Conservation (phyloP, 2,113 vertebrate genomes). For the Psittacara wagleri region DNA sequence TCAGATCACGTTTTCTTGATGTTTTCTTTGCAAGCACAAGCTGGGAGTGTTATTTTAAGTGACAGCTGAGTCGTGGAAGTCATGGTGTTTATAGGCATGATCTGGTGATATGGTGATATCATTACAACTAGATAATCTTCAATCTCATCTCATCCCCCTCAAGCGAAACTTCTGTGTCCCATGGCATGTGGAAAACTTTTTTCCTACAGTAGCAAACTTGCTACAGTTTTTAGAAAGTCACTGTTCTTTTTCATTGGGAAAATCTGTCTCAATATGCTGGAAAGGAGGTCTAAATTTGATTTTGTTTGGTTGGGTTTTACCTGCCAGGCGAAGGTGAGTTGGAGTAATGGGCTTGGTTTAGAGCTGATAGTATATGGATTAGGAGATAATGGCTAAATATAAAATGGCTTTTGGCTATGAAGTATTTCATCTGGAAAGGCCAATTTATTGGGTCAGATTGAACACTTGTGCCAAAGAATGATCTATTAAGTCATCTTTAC, state of each 20-base stretch:
- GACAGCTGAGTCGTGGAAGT: background rate
- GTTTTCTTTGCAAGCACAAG: background rate
- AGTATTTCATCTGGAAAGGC: background rate
- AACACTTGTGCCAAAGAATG: accelerated
- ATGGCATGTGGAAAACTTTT: background rate
- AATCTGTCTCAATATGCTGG: background rate
- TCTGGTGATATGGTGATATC: background rate
- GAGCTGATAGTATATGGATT: background rate
- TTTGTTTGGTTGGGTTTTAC: background rate
- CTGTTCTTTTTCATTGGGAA: background rate
- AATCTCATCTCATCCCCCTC: background rate
- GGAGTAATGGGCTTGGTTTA: background rate
- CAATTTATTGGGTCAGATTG: background rate
- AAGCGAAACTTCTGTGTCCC: background rate
- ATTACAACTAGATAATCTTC: background rate
- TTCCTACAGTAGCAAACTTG: background rate
- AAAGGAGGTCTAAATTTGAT: background rate
- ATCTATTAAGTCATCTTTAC: background rate
- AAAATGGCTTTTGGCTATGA: background rate
- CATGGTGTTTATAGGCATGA: background rate
- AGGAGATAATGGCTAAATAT: background rate
- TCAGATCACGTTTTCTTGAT: background rate
- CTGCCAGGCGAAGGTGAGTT: background rate
- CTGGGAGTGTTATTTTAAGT: background rate
- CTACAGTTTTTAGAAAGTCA: background rate